Evolutionary conservation across 2,797 vertebrate genomes (phyloP).

Genomic region (Pogonophryne albipinna): DNA sequence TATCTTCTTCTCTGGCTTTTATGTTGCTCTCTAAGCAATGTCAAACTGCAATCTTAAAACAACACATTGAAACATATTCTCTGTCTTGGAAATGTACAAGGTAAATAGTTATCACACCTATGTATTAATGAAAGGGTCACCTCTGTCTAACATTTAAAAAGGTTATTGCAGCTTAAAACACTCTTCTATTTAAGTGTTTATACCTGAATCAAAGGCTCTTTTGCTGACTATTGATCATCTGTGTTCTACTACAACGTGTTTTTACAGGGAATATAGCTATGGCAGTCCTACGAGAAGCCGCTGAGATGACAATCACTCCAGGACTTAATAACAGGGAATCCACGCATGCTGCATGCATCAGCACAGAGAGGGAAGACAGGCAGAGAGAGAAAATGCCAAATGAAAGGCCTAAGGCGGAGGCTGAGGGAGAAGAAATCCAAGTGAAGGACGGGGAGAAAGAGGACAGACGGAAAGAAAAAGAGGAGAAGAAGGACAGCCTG

Average conservation of each 20-base stretch:
- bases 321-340: slow-evolving; percentile 33
- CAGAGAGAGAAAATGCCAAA: slow-evolving; percentile 5
- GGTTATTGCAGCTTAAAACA: neutral
- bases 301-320: slow-evolving; percentile 55
- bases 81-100: neutral
- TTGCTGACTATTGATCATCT: neutral
- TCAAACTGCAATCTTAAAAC: slow-evolving; percentile 1
- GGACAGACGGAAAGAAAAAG: slow-evolving; percentile 34
- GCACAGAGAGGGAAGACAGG: slow-evolving; percentile 36
- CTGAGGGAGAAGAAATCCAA: slow-evolving; percentile 33
- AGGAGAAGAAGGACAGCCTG: slow-evolving; percentile 62
- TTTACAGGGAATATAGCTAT: slow-evolving; percentile 68
- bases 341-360: slow-evolving; percentile 3
- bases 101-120: neutral
- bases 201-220: neutral
- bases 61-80: neutral
- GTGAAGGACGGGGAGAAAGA: slow-evolving; percentile 18
- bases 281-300: slow-evolving; percentile 66
- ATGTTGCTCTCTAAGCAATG: neutral
- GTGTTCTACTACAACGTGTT: slow-evolving; percentile 5
- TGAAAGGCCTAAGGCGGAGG: slow-evolving; percentile 27
- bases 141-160: neutral
- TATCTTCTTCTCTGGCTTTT: neutral
- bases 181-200: neutral
- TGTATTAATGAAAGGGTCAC: no score